Percentiles rank a stretch among this genome's conserved stretches.
phyloP scores from a whole-genome alignment of 1,140 invertebrate genomes.

The Drosophila sproati region DNA sequence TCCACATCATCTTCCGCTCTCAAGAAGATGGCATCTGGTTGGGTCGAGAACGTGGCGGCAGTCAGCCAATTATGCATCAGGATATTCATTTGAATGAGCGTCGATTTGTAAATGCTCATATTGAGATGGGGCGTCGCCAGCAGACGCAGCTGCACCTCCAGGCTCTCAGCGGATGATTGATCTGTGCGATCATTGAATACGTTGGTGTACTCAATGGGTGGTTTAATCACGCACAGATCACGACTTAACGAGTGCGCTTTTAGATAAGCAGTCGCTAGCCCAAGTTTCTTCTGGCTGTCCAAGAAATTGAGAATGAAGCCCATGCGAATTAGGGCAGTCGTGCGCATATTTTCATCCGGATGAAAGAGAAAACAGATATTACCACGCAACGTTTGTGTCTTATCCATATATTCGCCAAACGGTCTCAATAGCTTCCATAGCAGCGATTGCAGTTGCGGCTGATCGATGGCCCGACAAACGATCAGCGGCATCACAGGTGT shows the following conservation, averaged over 20 bases:
- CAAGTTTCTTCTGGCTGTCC: background rate
- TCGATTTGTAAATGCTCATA: conserved; percentile 62
- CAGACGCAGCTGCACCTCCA: conserved; percentile 55
- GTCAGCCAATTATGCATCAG: conserved; percentile 64
- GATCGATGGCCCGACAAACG: conserved; percentile 31
- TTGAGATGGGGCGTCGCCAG: conserved; percentile 57
- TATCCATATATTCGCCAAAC: conserved; percentile 28
- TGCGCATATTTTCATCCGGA: conserved; percentile 33
- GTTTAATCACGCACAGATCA: conserved; percentile 49
- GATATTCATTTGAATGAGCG: conserved; percentile 70
- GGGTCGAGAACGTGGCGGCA: background rate
- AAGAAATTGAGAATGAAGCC: conserved; percentile 30
- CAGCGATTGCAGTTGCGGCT: conserved; percentile 29
- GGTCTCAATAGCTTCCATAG: conserved; percentile 61
- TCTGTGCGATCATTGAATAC: conserved; percentile 37
- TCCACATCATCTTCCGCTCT: conserved; percentile 40
- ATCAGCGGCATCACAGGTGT: conserved; percentile 60
- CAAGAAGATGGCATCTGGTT: conserved; percentile 13
- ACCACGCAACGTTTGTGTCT: conserved; percentile 38
- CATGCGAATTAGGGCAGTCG: conserved; percentile 44
- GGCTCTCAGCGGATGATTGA: conserved; percentile 20
- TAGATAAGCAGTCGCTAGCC: too few species aligned
- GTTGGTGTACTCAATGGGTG: conserved; percentile 27
- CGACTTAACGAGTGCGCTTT: background rate
- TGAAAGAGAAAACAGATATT: conserved; percentile 68